phyloP scores from a whole-genome alignment of 1,140 invertebrate genomes.

The Ceratina japonica region DNA sequence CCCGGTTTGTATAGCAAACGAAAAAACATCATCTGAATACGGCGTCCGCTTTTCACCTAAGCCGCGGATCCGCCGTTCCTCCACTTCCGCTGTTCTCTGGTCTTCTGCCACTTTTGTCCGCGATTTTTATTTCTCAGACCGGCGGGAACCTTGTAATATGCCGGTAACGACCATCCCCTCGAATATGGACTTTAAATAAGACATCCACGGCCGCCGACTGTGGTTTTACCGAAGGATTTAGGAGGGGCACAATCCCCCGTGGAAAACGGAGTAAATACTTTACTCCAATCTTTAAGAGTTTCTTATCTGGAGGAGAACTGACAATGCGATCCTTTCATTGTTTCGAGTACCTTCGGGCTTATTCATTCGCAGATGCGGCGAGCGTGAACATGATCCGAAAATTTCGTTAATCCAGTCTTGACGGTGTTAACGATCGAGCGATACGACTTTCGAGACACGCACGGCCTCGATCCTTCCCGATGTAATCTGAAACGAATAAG shows the following conservation, averaged over 20 bases:
- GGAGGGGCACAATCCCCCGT: background rate
- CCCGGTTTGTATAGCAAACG: constrained; percentile 24
- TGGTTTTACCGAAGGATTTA: constrained; percentile 29
- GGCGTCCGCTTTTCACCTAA: constrained; percentile 24
- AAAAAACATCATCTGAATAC: constrained; percentile 58
- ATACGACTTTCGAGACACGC: background rate
- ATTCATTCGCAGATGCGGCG: too few species aligned
- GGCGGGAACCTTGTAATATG: constrained; percentile 29
- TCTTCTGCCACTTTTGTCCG: background rate
- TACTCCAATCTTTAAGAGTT: constrained; percentile 35
- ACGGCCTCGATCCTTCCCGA: background rate
- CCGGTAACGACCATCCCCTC: constrained; percentile 26
- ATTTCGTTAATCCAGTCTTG: background rate
- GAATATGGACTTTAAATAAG: constrained; percentile 43
- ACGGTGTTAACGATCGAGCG: background rate
- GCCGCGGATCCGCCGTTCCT: background rate
- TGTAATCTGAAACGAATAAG: constrained; percentile 17
- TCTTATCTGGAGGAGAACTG: background rate
- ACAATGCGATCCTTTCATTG: constrained; percentile 3
- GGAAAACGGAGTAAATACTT: constrained; percentile 22
- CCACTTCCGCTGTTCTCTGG: background rate
- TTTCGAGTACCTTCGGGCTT: too few species aligned
- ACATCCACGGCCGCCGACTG: constrained; percentile 11
- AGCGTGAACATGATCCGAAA: background rate
- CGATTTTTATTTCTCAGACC: constrained; percentile 7